Conservation (phyloP, 1,140 invertebrate genomes). For the Lordiphosa stackelbergi region DNA sequence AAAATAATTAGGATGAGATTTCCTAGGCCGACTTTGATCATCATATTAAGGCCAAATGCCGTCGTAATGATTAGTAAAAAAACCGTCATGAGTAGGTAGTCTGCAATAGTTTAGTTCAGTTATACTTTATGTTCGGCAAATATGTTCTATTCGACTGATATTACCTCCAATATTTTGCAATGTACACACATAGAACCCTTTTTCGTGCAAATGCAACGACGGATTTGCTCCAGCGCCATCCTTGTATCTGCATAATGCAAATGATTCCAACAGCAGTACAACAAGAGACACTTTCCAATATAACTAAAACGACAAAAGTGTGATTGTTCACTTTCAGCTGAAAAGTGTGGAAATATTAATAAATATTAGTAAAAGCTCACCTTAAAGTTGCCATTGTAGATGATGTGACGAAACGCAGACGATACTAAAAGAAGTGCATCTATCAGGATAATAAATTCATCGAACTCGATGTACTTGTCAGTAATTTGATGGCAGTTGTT, state of each 20-base stretch:
- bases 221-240: conserved; percentile 56
- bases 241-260: conserved; percentile 79
- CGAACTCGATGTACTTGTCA: conserved; percentile 94
- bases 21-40: conserved; percentile 20
- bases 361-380: conserved; percentile 71
- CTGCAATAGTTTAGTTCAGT: conserved; percentile 31
- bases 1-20: conserved; percentile 40
- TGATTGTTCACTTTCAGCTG: neutral
- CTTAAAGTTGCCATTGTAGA: conserved; percentile 87
- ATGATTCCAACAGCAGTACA: conserved; percentile 80
- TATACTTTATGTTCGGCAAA: too few species aligned
- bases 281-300: conserved; percentile 82
- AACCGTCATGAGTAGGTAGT: conserved; percentile 54
- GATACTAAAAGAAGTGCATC: conserved; percentile 88
- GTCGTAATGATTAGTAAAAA: conserved; percentile 44
- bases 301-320: conserved; percentile 75
- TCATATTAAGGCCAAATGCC: conserved; percentile 18
- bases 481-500: conserved; percentile 84
- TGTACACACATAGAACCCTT: conserved; percentile 78
- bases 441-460: conserved; percentile 88
- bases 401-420: conserved; percentile 88
- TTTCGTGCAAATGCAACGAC: conserved; percentile 78
- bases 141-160: neutral
- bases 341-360: neutral
- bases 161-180: conserved; percentile 70